Evolutionary conservation across 2,888 invertebrate species (phyloP).

Genomic region (Lepidocyrtinus sp.): DNA sequence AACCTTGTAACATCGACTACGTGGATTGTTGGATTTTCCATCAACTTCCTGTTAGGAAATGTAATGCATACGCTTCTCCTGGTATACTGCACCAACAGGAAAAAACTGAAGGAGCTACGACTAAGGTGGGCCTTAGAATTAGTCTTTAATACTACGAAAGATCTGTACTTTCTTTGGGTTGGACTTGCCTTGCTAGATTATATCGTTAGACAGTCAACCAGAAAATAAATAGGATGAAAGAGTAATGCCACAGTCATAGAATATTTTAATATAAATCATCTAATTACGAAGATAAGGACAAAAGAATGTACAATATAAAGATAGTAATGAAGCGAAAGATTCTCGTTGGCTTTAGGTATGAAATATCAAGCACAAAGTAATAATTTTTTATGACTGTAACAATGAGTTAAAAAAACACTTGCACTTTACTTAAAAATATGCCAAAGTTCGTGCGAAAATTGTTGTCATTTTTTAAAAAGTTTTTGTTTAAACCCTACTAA

Average conservation of each 20-base stretch:
- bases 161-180: constrained; percentile 63
- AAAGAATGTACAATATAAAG: not conserved
- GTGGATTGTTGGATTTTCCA: constrained; percentile 62
- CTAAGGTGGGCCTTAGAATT: constrained; percentile 62
- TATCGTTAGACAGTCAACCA: constrained; percentile 54
- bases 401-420: not conserved
- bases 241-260: constrained; percentile 8
- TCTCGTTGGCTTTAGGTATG: not conserved
- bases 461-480: not conserved
- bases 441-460: not conserved
- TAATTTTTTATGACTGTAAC: not conserved
- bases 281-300: not conserved
- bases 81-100: constrained; percentile 60
- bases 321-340: not conserved
- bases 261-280: constrained; percentile 20
- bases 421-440: too few relatives aligned
- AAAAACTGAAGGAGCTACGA: constrained; percentile 60
- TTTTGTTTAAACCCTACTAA: not conserved
- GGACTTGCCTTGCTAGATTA: constrained; percentile 63
- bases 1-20: constrained; percentile 58
- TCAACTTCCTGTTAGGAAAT: constrained; percentile 63
- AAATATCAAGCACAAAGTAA: not conserved
- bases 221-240: constrained; percentile 12
- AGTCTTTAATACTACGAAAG: constrained; percentile 62
- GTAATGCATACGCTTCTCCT: constrained; percentile 62